These are phyloP conservation scores for Drosophila affinis DNA, from an alignment of 2,888 invertebrate genomes.

Conservation along the genomic window DNA sequence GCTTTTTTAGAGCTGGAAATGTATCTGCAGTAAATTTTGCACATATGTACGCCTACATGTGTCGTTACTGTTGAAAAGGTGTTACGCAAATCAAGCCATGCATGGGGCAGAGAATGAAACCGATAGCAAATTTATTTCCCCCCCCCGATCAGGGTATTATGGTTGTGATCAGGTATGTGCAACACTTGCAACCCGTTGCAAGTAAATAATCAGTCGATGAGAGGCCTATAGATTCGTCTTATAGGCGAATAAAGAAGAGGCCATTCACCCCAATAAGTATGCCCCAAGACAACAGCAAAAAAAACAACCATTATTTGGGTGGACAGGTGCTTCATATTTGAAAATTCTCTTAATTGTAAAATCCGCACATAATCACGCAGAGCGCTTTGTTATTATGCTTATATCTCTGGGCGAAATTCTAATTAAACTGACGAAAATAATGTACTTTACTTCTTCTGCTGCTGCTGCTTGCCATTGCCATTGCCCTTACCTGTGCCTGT, in stretches of 20 bases:
- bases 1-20: not conserved
- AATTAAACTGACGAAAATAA: constrained; percentile 61
- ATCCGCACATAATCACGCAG: constrained; percentile 38
- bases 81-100: not conserved
- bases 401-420: constrained; percentile 50
- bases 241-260: not conserved
- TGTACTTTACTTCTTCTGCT: constrained; percentile 45
- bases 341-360: constrained; percentile 25
- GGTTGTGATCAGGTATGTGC: not conserved
- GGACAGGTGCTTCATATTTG: constrained; percentile 15
- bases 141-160: not conserved
- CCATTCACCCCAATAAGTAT: constrained; percentile 21
- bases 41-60: not conserved
- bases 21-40: not conserved
- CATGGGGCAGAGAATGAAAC: not conserved
- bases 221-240: too few species aligned
- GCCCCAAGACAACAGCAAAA: constrained; percentile 11
- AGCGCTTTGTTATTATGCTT: constrained; percentile 20
- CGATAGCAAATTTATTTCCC: not conserved
- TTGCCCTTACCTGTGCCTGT: constrained; percentile 4
- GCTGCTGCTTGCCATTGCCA: constrained; percentile 7
- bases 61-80: not conserved
- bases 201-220: too few species aligned
- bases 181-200: not conserved
- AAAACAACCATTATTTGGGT: not conserved